A percentile compares a stretch with the other conserved stretches of the same genome.
These are phyloP conservation scores for Porites divaricata DNA, from an alignment of 92 coral and sea anemone genomes.

Conservation along the genomic window DNA sequence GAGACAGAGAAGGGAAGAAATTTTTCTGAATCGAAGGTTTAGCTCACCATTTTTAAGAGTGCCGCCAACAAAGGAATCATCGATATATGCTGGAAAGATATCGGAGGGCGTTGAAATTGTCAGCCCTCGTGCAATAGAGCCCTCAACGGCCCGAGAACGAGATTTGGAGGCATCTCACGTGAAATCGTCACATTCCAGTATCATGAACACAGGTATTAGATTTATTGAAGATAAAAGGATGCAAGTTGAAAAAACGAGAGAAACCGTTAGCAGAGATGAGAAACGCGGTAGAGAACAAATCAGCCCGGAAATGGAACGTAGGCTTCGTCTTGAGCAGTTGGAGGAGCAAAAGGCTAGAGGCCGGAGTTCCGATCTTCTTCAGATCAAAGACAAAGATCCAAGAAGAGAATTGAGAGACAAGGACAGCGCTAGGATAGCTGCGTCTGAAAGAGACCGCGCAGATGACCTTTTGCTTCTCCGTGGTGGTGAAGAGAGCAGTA, in stretches of 20 bases:
- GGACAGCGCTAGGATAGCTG: constrained; percentile 13
- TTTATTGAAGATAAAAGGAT: constrained; percentile 64
- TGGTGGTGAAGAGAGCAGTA: constrained; percentile 21
- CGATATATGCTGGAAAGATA: constrained; percentile 64
- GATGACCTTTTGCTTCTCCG: constrained; percentile 46
- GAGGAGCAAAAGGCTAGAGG: constrained; percentile 72
- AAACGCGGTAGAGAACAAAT: constrained; percentile 43
- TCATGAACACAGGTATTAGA: constrained; percentile 63
- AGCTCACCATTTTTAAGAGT: constrained; percentile 46
- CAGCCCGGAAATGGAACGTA: constrained; percentile 56
- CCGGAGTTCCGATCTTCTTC: constrained; percentile 65
- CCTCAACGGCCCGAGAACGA: constrained; percentile 30
- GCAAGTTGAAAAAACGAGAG: constrained; percentile 62
- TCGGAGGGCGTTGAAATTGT: constrained; percentile 58
- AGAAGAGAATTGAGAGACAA: constrained; percentile 32
- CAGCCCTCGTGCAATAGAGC: constrained; percentile 43
- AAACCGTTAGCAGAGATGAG: constrained; percentile 55
- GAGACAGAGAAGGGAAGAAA: constrained; percentile 73
- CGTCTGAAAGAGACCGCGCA: constrained; percentile 60
- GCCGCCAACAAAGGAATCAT: constrained; percentile 57
- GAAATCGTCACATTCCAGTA: constrained; percentile 61
- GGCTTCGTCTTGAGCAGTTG: constrained; percentile 60
- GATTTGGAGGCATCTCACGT: constrained; percentile 42
- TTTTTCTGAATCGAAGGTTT: constrained; percentile 58
- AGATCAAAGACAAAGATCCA: constrained; percentile 79